Evolutionary conservation across 2,797 vertebrate genomes (phyloP).

Genomic region (Mus caroli): DNA sequence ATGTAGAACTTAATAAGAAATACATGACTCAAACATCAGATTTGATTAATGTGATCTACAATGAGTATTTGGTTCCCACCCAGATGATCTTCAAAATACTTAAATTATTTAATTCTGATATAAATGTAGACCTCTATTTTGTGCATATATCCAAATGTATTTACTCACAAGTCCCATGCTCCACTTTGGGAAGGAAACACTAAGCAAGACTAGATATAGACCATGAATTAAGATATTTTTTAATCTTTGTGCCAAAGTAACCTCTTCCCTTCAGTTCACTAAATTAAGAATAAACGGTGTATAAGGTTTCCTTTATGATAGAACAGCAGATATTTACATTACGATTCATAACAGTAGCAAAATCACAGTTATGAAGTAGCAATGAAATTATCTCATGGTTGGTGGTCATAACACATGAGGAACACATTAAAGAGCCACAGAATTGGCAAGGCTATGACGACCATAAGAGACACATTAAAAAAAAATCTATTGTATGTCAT

Average conservation of each 20-base stretch:
- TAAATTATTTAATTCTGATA: conserved; percentile 44
- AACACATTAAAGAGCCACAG: background rate
- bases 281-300: conserved; percentile 43
- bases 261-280: background rate
- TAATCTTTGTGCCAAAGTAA: background rate
- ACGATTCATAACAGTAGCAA: background rate
- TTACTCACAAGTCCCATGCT: background rate
- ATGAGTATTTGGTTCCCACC: conserved; percentile 6
- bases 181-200: conserved; percentile 14
- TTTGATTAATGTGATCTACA: background rate
- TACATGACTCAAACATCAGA: conserved; percentile 9
- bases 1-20: conserved; percentile 37
- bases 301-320: background rate
- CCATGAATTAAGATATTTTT: background rate
- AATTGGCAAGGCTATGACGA: background rate
- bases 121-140: conserved; percentile 40
- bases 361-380: background rate
- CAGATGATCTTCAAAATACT: background rate
- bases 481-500: background rate
- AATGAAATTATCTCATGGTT: background rate
- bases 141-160: conserved; percentile 15
- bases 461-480: conserved; percentile 31
- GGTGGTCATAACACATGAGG: background rate
- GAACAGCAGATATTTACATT: background rate
- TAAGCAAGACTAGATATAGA: background rate